Evolutionary conservation across 2,113 vertebrate genomes (phyloP).

Genomic region (Sinocyclocheilus anshuiensis): DNA sequence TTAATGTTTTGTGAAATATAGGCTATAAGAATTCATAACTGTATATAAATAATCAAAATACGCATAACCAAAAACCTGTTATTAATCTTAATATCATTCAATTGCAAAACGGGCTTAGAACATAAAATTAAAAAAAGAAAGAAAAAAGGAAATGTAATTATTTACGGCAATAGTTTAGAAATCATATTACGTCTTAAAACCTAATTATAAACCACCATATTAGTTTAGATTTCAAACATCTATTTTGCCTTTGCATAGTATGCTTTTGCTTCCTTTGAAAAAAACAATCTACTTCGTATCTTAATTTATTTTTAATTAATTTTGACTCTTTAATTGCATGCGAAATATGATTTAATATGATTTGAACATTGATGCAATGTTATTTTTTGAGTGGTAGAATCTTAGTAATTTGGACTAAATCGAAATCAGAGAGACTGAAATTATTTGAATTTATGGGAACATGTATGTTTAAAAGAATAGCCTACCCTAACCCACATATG

Average conservation of each 20-base stretch:
- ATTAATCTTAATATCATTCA: not conserved
- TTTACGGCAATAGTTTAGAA: not conserved
- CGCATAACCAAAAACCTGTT: not conserved
- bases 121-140: rapidly evolving
- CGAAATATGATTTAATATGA: not conserved
- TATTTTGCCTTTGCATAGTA: not conserved
- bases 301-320: not conserved
- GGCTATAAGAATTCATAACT: not conserved
- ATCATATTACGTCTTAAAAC: not conserved
- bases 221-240: not conserved
- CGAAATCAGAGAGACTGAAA: conserved; percentile 63
- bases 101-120: not conserved
- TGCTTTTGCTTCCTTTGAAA: not conserved
- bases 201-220: not conserved
- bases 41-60: not conserved
- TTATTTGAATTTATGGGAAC: conserved; percentile 61
- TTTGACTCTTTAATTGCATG: not conserved
- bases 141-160: not conserved
- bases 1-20: not conserved
- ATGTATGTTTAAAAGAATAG: conserved; percentile 74
- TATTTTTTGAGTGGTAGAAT: not conserved
- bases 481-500: conserved; percentile 84
- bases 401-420: conserved; percentile 17
- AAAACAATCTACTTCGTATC: not conserved
- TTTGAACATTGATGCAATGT: not conserved